These are phyloP conservation scores for Trichechus manatus DNA, from an alignment of 2,113 vertebrate species.

Conservation along the genomic window DNA sequence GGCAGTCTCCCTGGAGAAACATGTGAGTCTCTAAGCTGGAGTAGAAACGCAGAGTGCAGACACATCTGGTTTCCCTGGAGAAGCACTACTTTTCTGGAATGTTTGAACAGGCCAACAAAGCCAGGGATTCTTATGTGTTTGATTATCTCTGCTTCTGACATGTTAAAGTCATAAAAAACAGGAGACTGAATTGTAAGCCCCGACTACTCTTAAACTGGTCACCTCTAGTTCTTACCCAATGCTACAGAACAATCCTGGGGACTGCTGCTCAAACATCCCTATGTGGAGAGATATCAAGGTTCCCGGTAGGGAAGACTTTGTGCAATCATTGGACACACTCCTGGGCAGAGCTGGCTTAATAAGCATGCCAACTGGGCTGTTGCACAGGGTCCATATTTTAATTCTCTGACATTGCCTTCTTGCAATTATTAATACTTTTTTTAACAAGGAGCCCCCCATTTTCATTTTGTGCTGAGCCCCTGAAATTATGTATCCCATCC, in stretches of 20 bases:
- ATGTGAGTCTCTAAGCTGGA: background rate
- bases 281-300: background rate
- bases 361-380: background rate
- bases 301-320: background rate
- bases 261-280: background rate
- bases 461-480: background rate
- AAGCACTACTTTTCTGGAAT: background rate
- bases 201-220: background rate
- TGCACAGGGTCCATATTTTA: background rate
- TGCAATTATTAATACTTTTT: slow-evolving; percentile 14
- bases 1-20: background rate
- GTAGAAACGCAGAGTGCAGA: background rate
- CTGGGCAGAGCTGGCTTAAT: background rate
- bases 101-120: background rate
- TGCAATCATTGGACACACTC: background rate
- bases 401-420: background rate
- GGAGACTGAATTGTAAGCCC: background rate
- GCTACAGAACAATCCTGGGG: background rate
- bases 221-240: background rate
- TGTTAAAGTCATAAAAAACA: background rate
- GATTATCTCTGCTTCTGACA: background rate
- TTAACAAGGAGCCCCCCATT: background rate
- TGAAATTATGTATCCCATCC: background rate
- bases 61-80: background rate
- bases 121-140: background rate